phyloP scores from a whole-genome alignment of 2,888 invertebrate species.

The Furcula furcula region DNA sequence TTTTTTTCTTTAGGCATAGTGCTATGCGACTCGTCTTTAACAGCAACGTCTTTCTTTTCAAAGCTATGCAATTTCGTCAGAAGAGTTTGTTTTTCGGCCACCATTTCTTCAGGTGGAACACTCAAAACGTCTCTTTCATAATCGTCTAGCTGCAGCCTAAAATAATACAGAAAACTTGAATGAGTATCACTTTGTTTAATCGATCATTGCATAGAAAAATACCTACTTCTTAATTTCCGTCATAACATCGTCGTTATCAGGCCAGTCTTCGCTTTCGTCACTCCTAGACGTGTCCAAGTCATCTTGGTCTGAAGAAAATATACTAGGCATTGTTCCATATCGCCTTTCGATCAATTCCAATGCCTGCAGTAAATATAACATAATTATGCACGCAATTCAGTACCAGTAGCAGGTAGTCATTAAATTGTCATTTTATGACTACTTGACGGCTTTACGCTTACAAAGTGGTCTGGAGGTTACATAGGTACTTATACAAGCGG shows the following conservation, averaged over 20 bases:
- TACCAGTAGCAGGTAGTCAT: no score
- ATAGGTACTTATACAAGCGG: no score
- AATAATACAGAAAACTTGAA: conserved; percentile 9
- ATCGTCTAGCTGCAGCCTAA: conserved; percentile 62
- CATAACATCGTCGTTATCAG: conserved; percentile 81
- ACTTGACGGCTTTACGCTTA: no score
- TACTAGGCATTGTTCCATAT: conserved; percentile 85
- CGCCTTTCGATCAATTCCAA: conserved; percentile 91
- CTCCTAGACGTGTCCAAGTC: conserved; percentile 53
- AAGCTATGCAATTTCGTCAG: conserved; percentile 65
- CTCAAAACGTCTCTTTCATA: conserved; percentile 47
- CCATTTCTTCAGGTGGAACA: conserved; percentile 64
- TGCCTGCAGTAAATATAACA: conserved; percentile 86
- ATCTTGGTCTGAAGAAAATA: conserved; percentile 78
- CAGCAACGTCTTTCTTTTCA: conserved; percentile 50
- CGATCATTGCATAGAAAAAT: conserved; percentile 1
- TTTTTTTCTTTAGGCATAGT: conserved; percentile 19
- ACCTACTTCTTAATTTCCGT: conserved; percentile 82
- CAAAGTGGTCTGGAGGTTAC: no score
- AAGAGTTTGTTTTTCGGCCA: conserved; percentile 66
- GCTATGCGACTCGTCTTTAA: conserved; percentile 13
- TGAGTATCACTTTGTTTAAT: no score
- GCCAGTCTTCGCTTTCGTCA: conserved; percentile 64
- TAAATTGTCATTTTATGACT: no score
- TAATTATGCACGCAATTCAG: no score